A percentile compares a stretch with the other conserved stretches of the same genome.
phyloP scores from a whole-genome alignment of 2,113 vertebrate species.

The Corythoichthys intestinalis region DNA sequence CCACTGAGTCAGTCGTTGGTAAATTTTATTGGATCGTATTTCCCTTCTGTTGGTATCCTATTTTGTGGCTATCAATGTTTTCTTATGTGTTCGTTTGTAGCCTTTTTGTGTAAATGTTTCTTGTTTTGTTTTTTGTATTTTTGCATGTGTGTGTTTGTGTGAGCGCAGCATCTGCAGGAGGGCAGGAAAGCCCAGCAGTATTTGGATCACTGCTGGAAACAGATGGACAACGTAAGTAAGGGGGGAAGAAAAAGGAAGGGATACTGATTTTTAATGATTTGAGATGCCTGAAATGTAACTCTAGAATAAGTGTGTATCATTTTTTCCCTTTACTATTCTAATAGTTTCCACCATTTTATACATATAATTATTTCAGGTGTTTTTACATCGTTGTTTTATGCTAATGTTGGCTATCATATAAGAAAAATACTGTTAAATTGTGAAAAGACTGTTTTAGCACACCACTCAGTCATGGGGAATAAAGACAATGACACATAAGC shows the following conservation, averaged over 20 bases:
- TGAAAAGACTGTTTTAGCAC: constrained; percentile 24
- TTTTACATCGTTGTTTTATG: neutral
- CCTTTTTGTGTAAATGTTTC: constrained; percentile 26
- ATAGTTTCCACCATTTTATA: neutral
- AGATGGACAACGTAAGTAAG: constrained; percentile 96
- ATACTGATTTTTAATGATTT: neutral
- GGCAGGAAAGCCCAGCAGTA: constrained; percentile 94
- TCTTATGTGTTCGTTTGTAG: constrained; percentile 16
- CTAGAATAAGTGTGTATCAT: neutral
- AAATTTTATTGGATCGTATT: constrained; percentile 8
- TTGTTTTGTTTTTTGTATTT: neutral
- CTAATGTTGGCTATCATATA: neutral
- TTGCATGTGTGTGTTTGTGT: constrained; percentile 15
- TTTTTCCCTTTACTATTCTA: neutral
- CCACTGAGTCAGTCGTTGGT: constrained; percentile 2
- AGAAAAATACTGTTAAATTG: constrained; percentile 1
- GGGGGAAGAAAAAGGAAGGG: neutral
- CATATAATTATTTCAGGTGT: neutral
- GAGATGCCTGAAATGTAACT: constrained; percentile 10
- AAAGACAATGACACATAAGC: constrained; percentile 19
- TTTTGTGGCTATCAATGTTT: constrained; percentile 24
- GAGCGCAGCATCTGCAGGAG: constrained; percentile 91
- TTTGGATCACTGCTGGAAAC: constrained; percentile 96
- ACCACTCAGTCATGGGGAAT: constrained; percentile 12
- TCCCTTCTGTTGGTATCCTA: neutral